Conservation (phyloP, 1,140 invertebrate genomes). For the Cydia pomonella region DNA sequence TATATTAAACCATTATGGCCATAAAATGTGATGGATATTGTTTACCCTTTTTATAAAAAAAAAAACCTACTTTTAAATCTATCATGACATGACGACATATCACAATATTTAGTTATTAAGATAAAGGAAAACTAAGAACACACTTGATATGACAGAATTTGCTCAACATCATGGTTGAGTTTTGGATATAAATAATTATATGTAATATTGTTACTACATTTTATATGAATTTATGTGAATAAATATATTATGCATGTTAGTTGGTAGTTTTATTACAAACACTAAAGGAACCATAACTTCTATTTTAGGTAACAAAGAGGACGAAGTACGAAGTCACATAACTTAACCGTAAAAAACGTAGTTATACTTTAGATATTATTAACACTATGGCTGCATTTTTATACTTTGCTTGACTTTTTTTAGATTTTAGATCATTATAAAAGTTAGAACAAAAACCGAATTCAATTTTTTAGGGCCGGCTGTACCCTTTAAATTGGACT, state of each 20-base stretch:
- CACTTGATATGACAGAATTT: conserved; percentile 41
- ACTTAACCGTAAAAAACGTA: too few relatives aligned
- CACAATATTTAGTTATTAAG: not conserved
- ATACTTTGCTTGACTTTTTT: too few relatives aligned
- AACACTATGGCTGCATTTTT: too few relatives aligned
- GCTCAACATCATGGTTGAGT: conserved; percentile 33
- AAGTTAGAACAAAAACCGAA: too few relatives aligned
- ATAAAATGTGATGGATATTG: not conserved
- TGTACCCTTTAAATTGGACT: too few relatives aligned
- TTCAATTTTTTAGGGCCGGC: too few relatives aligned
- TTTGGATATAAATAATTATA: not conserved
- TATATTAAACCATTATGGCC: not conserved
- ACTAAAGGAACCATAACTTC: not conserved
- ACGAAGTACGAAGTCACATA: too few relatives aligned
- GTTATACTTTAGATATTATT: too few relatives aligned
- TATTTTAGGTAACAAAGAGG: too few relatives aligned
- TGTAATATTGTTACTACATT: not conserved
- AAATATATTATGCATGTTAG: not conserved
- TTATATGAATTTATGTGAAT: conserved; percentile 17
- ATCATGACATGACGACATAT: too few relatives aligned
- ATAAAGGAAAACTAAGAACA: conserved; percentile 28
- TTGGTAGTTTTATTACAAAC: not conserved
- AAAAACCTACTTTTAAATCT: not conserved
- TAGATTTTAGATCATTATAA: too few relatives aligned
- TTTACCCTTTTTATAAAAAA: not conserved